Conservation (phyloP, 1,140 invertebrate genomes). For the Belonocnema kinseyi region DNA sequence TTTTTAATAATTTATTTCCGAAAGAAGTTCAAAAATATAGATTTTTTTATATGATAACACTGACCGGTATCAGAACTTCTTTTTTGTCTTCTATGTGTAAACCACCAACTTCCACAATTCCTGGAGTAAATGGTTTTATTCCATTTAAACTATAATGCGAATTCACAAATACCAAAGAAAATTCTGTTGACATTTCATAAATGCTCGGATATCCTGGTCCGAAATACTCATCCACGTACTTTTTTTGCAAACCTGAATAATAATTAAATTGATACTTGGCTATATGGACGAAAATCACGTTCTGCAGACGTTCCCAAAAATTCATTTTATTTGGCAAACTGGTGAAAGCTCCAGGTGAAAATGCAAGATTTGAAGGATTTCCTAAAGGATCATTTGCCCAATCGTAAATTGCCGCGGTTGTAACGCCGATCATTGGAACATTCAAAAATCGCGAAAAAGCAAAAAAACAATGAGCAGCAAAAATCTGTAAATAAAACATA, state of each 20-base stretch:
- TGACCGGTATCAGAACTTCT: constrained; percentile 52
- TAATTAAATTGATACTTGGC: constrained; percentile 45
- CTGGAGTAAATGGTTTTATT: constrained; percentile 71
- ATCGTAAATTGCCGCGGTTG: constrained; percentile 75
- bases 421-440: constrained; percentile 77
- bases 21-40: background rate
- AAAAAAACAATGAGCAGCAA: constrained; percentile 70
- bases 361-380: constrained; percentile 76
- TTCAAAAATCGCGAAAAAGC: constrained; percentile 78
- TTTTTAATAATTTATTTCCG: too few species aligned
- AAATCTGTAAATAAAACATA: constrained; percentile 52
- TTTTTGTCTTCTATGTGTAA: constrained; percentile 71
- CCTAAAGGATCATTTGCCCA: constrained; percentile 79
- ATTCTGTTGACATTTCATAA: constrained; percentile 69
- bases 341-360: constrained; percentile 72
- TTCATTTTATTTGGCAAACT: constrained; percentile 78
- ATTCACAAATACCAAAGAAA: constrained; percentile 77
- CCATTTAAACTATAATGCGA: constrained; percentile 75
- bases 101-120: constrained; percentile 79
- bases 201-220: constrained; percentile 62
- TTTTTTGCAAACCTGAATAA: constrained; percentile 43
- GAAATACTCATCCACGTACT: constrained; percentile 65
- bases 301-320: constrained; percentile 78
- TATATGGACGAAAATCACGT: background rate
- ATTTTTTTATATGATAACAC: background rate